Evolutionary conservation across 2,888 invertebrate genomes (phyloP).

Genomic region (Acanthosepion esculentum): DNA sequence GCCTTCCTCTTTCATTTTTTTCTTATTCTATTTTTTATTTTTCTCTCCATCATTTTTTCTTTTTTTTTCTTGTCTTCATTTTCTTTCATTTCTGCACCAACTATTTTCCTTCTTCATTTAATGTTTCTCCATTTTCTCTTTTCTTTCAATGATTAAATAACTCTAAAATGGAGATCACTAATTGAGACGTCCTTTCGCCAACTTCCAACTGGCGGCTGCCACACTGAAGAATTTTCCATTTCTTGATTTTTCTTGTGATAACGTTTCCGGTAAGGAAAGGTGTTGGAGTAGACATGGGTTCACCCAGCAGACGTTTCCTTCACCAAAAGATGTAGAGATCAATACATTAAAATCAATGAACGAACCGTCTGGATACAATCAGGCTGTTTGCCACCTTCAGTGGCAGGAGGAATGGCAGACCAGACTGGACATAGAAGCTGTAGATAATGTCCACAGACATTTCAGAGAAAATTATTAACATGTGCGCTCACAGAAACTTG

Average conservation of each 20-base stretch:
- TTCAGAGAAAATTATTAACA: neutral
- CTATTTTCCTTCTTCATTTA: neutral
- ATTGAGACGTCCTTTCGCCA: conserved; percentile 33
- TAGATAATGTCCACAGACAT: neutral
- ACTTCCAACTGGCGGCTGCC: conserved; percentile 33
- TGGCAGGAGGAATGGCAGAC: neutral
- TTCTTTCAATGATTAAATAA: conserved; percentile 8
- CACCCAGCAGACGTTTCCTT: conserved; percentile 14
- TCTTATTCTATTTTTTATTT: neutral
- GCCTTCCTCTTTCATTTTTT: neutral
- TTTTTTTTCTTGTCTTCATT: neutral
- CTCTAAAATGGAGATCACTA: conserved; percentile 9
- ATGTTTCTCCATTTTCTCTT: neutral
- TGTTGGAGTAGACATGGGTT: conserved; percentile 9
- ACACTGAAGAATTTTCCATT: conserved; percentile 8
- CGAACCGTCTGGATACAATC: conserved; percentile 10
- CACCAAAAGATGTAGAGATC: conserved; percentile 11
- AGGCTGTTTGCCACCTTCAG: conserved; percentile 1
- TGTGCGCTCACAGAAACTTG: neutral
- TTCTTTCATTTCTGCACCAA: neutral
- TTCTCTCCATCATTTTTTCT: neutral
- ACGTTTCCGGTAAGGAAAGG: conserved; percentile 23
- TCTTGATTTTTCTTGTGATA: conserved; percentile 33
- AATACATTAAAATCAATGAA: conserved; percentile 14
- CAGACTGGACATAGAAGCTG: conserved; percentile 9